Conservation (phyloP, 2,888 invertebrate genomes). For the Himalopsyche anomala region DNA sequence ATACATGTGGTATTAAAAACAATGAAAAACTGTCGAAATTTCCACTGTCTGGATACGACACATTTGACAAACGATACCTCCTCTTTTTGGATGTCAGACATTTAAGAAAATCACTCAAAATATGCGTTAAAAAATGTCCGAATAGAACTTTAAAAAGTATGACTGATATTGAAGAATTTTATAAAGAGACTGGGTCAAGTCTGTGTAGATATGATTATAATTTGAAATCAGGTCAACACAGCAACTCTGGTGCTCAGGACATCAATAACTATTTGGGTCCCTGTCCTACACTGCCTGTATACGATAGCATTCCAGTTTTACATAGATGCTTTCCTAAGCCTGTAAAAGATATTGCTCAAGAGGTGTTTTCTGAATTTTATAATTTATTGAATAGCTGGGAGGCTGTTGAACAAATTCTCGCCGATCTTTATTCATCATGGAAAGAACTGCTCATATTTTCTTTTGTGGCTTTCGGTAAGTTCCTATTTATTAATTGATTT, state of each 20-base stretch:
- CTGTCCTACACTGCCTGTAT: slow-evolving; percentile 88
- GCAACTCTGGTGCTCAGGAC: background rate
- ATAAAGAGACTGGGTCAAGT: slow-evolving; percentile 83
- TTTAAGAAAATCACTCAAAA: slow-evolving; percentile 86
- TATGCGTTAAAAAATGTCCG: slow-evolving; percentile 94
- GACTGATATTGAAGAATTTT: slow-evolving; percentile 84
- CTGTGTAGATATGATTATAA: slow-evolving; percentile 86
- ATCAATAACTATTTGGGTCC: slow-evolving; percentile 80
- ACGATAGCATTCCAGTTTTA: slow-evolving; percentile 86
- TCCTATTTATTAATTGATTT: slow-evolving; percentile 57
- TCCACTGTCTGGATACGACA: slow-evolving; percentile 88
- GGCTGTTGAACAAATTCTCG: slow-evolving; percentile 90
- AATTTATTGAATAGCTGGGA: slow-evolving; percentile 92
- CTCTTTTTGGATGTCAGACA: slow-evolving; percentile 90
- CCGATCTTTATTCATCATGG: slow-evolving; percentile 93
- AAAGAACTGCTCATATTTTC: slow-evolving; percentile 88
- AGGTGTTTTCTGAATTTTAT: slow-evolving; percentile 84
- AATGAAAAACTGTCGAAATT: slow-evolving; percentile 86
- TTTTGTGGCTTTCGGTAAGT: slow-evolving; percentile 88
- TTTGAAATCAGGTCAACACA: slow-evolving; percentile 73
- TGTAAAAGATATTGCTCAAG: slow-evolving; percentile 80
- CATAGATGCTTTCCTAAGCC: slow-evolving; percentile 92
- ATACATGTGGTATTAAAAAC: slow-evolving; percentile 90
- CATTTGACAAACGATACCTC: slow-evolving; percentile 85
- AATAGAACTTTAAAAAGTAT: slow-evolving; percentile 79